Evolutionary conservation across 2,113 vertebrate genomes (phyloP).

Genomic region (Oryzias celebensis): DNA sequence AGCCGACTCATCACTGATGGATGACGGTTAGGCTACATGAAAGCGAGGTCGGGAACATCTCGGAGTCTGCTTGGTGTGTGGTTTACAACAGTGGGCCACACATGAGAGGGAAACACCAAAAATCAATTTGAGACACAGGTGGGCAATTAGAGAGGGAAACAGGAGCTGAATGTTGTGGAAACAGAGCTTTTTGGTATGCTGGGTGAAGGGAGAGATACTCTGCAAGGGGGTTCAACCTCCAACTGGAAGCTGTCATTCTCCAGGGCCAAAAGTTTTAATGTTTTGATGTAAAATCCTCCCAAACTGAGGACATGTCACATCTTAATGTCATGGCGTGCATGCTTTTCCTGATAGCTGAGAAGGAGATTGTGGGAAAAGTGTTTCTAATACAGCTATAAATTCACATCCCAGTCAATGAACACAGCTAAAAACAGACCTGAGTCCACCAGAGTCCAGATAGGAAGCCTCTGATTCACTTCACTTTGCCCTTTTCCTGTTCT

Average conservation of each 20-base stretch:
- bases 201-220: slow-evolving; percentile 7
- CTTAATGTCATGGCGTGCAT: too few species aligned
- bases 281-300: too few species aligned
- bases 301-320: too few species aligned
- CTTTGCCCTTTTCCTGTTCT: slow-evolving; percentile 59
- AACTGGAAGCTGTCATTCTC: slow-evolving; percentile 39
- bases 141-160: slow-evolving; percentile 42
- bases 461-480: slow-evolving; percentile 55
- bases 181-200: slow-evolving; percentile 19
- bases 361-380: slow-evolving; percentile 20
- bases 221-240: not conserved
- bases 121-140: slow-evolving; percentile 56
- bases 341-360: not conserved
- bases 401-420: slow-evolving; percentile 31
- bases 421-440: slow-evolving; percentile 49
- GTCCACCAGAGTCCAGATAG: slow-evolving; percentile 31
- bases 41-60: not conserved
- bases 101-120: slow-evolving; percentile 39
- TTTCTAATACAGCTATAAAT: slow-evolving; percentile 35
- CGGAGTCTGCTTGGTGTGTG: slow-evolving; percentile 51
- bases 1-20: slow-evolving; percentile 1
- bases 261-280: not conserved
- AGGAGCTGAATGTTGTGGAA: slow-evolving; percentile 27
- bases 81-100: slow-evolving; percentile 68
- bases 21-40: slow-evolving; percentile 2